Percentiles rank a stretch among this genome's conserved stretches.
Evolutionary conservation across 2,888 invertebrate species (phyloP).

Genomic region (Athalia cordata): DNA sequence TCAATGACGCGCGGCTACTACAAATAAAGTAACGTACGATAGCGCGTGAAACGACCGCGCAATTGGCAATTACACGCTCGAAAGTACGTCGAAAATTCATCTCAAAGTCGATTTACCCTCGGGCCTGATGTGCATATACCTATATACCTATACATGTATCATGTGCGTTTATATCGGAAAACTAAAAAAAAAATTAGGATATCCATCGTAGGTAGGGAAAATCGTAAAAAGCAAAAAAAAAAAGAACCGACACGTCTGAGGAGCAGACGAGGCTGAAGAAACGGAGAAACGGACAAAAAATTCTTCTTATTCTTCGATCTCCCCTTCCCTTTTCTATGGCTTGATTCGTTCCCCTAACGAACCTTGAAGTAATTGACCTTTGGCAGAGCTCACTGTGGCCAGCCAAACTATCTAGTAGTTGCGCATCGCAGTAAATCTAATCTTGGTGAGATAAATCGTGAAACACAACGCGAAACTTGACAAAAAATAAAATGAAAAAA

Average conservation of each 20-base stretch:
- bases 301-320: not conserved
- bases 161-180: too few species aligned
- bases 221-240: not conserved
- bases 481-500: not conserved
- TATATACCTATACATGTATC: too few species aligned
- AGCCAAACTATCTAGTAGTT: conserved; percentile 14
- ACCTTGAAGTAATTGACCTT: conserved; percentile 41
- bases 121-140: not conserved
- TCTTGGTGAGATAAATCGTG: conserved; percentile 30
- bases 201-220: not conserved
- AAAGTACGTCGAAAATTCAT: not conserved
- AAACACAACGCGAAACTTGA: conserved; percentile 35
- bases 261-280: not conserved
- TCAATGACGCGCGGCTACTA: not conserved
- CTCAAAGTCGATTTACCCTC: not conserved
- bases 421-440: conserved; percentile 33
- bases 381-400: not conserved
- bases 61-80: not conserved
- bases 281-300: conserved; percentile 10
- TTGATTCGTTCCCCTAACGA: conserved; percentile 34
- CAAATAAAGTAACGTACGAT: too few species aligned
- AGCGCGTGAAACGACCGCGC: too few species aligned
- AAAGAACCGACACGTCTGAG: not conserved
- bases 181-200: too few species aligned
- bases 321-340: not conserved